Conservation (phyloP, 2,888 invertebrate species). For the Mimas tiliae region DNA sequence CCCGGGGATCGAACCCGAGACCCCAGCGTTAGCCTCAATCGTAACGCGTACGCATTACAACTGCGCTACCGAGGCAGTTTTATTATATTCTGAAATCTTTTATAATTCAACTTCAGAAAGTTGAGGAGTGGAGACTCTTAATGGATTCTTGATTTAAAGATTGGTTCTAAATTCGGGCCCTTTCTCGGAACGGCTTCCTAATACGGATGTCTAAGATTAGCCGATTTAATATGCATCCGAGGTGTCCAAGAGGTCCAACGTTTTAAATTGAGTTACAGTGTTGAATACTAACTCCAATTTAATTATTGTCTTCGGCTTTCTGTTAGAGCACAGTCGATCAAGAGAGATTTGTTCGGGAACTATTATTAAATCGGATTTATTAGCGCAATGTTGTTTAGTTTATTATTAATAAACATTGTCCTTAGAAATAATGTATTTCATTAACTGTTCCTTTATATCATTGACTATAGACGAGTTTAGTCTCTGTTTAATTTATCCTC, state of each 20-base stretch:
- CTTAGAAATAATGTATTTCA: too few relatives aligned
- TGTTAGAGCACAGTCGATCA: slow-evolving; percentile 29
- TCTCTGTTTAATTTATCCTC: too few relatives aligned
- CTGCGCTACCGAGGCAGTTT: too few relatives aligned
- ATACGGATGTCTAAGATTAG: slow-evolving; percentile 45
- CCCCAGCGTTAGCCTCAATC: too few relatives aligned
- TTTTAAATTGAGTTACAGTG: slow-evolving; percentile 73
- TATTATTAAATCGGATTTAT: slow-evolving; percentile 19
- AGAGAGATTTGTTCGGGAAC: slow-evolving; percentile 36
- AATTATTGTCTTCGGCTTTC: slow-evolving; percentile 54
- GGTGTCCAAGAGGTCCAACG: slow-evolving; percentile 72
- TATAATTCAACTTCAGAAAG: not conserved
- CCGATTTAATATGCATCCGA: slow-evolving; percentile 78
- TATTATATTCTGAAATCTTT: too few relatives aligned
- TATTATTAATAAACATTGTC: not conserved
- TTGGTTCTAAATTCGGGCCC: not conserved
- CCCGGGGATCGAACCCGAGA: too few relatives aligned
- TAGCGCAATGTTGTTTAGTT: not conserved
- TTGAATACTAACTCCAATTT: slow-evolving; percentile 68
- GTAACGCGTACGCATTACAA: too few relatives aligned
- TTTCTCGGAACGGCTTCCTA: not conserved
- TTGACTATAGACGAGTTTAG: too few relatives aligned
- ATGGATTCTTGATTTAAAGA: not conserved
- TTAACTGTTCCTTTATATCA: too few relatives aligned
- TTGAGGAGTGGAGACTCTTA: not conserved